Percentiles rank a stretch among this genome's conserved stretches.
phyloP scores from a whole-genome alignment of 2,113 vertebrate species.

The Gambusia affinis region DNA sequence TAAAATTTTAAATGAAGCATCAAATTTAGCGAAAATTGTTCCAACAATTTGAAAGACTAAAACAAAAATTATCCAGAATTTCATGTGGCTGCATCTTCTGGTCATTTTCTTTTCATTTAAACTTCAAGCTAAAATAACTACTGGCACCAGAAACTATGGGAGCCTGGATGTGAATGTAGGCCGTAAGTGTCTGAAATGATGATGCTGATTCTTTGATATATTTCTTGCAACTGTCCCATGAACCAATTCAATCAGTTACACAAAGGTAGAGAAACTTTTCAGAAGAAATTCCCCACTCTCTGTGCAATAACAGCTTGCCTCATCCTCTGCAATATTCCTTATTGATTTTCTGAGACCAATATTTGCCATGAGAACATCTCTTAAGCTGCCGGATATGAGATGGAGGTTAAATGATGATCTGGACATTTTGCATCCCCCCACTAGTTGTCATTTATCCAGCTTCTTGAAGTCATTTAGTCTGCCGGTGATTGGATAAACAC shows the following conservation, averaged over 20 bases:
- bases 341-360: constrained; percentile 50
- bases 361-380: constrained; percentile 55
- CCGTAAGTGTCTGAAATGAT: background rate
- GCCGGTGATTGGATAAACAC: constrained; percentile 53
- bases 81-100: no score
- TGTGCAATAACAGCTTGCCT: constrained; percentile 22
- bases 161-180: background rate
- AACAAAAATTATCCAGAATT: no score
- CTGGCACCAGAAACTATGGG: no score
- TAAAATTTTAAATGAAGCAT: no score
- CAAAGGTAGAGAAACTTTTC: constrained; percentile 10
- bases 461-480: constrained; percentile 50
- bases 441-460: constrained; percentile 49
- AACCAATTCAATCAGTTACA: background rate
- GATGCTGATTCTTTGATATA: background rate
- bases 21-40: no score
- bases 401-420: constrained; percentile 61
- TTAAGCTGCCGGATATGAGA: constrained; percentile 57
- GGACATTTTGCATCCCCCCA: constrained; percentile 50
- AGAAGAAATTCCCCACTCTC: constrained; percentile 36
- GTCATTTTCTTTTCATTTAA: no score
- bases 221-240: background rate
- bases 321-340: constrained; percentile 25
- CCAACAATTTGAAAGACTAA: no score
- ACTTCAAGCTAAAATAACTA: no score